Evolutionary conservation across 1,140 invertebrate species (phyloP), one percentile per base, ranked within the genome.

Genomic region (Scaptomyza montana): DNA sequence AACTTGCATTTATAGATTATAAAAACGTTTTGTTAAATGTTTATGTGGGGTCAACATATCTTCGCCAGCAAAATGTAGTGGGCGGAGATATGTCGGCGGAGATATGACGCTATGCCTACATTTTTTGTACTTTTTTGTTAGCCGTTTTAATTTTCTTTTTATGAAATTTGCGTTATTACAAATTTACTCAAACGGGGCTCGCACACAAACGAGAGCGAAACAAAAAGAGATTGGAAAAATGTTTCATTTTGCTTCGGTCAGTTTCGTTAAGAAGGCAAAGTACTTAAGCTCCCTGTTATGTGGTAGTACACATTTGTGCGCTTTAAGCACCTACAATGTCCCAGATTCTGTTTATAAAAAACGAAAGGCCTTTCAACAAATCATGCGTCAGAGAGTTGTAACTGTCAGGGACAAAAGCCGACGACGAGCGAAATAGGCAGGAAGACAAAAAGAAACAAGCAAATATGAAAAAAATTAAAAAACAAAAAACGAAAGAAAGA

Each of bases 351-450:
- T 76, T 70, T 85, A 71, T 85, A 74, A 77, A 68, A 86, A 81
- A 68, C 76, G 49, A 77, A 74, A 79, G 86, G 77, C 84, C 80
- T 87, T 89, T 89, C 68, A 82, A 89, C 84, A 89, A 84, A 87
- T 87, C 84, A 87, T 82, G 79, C 84, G 84, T 87, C 84, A 89
- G 86, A 84, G 84, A 82, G 84, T 89, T 84, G 79, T 75, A 84
- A 89, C 84, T 87, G 84, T 87, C 84, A 87, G 80, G 53, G 64
- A 67, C 74, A 78, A 78, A 62, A 78, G 51, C 59, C 55, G 56
- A 63, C 56, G 43, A 60, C 59, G 41, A 50, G 54, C 67, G 62
- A 70, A 79, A 75, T 78, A 79, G 71, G 60, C 66, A 80, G 74
- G 69, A 78, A 86, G 66, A 80, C 70, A 66, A 54, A 60, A 56